Evolutionary conservation across 2,888 invertebrate genomes (phyloP).

Genomic region (Monoplex corrugatus): DNA sequence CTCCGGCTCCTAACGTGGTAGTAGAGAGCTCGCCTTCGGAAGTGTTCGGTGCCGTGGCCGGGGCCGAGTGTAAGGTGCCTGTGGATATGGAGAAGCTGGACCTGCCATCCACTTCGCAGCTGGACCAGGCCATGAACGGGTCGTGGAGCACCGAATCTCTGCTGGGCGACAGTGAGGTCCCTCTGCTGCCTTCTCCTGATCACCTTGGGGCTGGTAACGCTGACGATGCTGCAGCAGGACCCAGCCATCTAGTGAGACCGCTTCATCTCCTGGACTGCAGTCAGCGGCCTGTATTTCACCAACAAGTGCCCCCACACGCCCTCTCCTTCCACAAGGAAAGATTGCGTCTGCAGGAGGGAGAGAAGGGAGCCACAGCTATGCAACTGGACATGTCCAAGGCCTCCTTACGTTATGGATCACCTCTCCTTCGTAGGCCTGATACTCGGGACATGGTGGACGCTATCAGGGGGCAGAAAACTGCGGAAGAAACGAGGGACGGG

Average conservation of each 20-base stretch:
- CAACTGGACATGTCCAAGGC: slow-evolving; percentile 48
- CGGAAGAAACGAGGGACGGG: not conserved
- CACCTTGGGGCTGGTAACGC: not conserved
- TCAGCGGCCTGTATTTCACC: slow-evolving; percentile 36
- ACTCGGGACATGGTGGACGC: slow-evolving; percentile 23
- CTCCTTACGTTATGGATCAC: not conserved
- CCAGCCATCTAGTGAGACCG: slow-evolving; percentile 9
- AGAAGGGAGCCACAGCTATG: slow-evolving; percentile 54
- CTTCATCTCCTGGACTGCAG: slow-evolving; percentile 29
- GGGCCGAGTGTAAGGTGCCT: slow-evolving; percentile 20
- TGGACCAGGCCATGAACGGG: not conserved
- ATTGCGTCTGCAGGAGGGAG: not conserved
- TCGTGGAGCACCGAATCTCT: slow-evolving; percentile 48
- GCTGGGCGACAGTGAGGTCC: slow-evolving; percentile 35
- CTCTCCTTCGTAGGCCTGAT: not conserved
- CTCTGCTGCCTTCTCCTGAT: slow-evolving; percentile 37
- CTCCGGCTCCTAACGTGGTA: not conserved
- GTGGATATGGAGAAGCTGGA: slow-evolving; percentile 38
- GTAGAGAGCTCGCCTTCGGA: not conserved
- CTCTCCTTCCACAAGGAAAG: slow-evolving; percentile 21
- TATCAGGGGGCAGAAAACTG: not conserved
- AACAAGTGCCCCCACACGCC: slow-evolving; percentile 41
- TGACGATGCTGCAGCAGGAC: slow-evolving; percentile 19
- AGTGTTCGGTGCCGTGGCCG: not conserved
- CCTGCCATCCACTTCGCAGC: slow-evolving; percentile 11